Percentiles rank a stretch among this genome's conserved stretches.
phyloP scores from a whole-genome alignment of 2,113 vertebrate genomes.

The Chinchilla lanigera region DNA sequence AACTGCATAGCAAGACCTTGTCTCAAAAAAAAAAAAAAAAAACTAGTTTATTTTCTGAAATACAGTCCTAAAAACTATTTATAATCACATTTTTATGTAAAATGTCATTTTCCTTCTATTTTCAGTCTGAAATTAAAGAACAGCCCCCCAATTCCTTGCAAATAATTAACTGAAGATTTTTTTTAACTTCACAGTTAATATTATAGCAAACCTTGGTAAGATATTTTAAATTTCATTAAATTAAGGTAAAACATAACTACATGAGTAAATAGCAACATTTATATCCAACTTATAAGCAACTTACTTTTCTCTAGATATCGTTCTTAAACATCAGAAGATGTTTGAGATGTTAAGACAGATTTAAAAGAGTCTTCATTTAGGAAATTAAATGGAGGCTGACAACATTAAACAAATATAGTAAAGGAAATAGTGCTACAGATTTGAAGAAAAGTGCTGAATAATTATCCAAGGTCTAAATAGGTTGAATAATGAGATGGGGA shows the following conservation, averaged over 20 bases:
- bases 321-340: neutral
- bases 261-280: neutral
- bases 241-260: slow-evolving; percentile 28
- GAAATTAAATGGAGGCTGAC: neutral
- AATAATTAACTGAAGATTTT: neutral
- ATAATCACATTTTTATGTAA: neutral
- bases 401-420: neutral
- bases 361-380: neutral
- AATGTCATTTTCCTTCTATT: slow-evolving; percentile 21
- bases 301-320: neutral
- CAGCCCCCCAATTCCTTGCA: neutral
- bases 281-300: neutral
- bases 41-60: slow-evolving; percentile 29
- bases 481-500: neutral
- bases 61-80: neutral
- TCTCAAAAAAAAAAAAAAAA: neutral
- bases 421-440: neutral
- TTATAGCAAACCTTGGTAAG: neutral
- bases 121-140: slow-evolving; percentile 33
- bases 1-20: no score
- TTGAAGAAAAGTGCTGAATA: neutral
- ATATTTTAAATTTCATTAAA: slow-evolving; percentile 37
- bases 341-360: neutral
- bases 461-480: neutral
- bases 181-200: slow-evolving; percentile 5